Evolutionary conservation across 92 coral and sea anemone genomes (phyloP).

Genomic region (Anthopleura xanthogrammica): DNA sequence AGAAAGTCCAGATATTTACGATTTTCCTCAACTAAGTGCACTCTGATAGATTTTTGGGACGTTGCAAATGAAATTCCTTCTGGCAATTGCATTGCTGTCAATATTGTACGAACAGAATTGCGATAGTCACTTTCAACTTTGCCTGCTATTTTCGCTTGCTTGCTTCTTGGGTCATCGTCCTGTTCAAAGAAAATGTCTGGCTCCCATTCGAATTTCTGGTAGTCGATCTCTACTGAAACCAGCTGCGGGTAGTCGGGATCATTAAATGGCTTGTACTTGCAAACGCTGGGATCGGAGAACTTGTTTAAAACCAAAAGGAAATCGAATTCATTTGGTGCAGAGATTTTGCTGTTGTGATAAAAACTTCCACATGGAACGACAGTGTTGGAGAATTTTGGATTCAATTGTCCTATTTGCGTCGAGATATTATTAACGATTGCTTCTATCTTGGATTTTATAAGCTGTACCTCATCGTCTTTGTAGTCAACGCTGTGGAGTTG

Average conservation of each 20-base stretch:
- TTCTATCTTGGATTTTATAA: constrained; percentile 31
- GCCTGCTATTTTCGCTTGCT: constrained; percentile 14
- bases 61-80: constrained; percentile 33
- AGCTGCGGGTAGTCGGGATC: constrained; percentile 30
- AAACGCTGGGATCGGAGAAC: constrained; percentile 26
- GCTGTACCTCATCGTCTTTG: constrained; percentile 21
- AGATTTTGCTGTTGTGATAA: constrained; percentile 45
- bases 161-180: constrained; percentile 19
- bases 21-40: background rate
- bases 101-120: background rate
- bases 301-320: constrained; percentile 30
- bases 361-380: constrained; percentile 46
- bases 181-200: background rate
- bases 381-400: constrained; percentile 39
- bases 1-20: constrained; percentile 4
- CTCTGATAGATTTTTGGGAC: constrained; percentile 26
- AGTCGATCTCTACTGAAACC: constrained; percentile 29
- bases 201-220: constrained; percentile 13
- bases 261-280: constrained; percentile 24
- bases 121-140: constrained; percentile 35
- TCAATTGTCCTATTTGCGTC: constrained; percentile 18
- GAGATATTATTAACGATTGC: constrained; percentile 26
- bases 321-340: constrained; percentile 42
- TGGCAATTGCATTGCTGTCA: constrained; percentile 22
- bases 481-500: constrained; percentile 34